A percentile compares a stretch with the other conserved stretches of the same genome.
Evolutionary conservation across 2,113 vertebrate species (phyloP).

Genomic region (Muntiacus reevesi): DNA sequence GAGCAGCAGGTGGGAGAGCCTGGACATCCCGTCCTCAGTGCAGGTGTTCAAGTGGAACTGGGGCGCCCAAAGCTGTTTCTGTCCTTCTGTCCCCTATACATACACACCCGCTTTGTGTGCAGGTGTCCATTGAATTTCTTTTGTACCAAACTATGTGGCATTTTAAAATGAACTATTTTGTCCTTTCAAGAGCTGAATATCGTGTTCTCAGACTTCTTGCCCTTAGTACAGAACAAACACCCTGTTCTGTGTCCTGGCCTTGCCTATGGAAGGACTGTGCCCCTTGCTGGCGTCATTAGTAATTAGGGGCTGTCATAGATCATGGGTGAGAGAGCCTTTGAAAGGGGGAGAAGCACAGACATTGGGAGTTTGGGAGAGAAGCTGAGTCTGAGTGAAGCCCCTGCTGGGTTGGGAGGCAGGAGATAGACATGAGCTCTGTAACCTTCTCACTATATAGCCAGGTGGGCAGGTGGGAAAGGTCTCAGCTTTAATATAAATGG

Average conservation of each 20-base stretch:
- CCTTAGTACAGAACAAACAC: too few species aligned
- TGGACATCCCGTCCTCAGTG: rapidly evolving
- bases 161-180: too few species aligned
- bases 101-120: rapidly evolving
- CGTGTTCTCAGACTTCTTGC: neutral
- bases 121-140: neutral
- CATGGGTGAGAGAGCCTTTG: too few species aligned
- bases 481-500: too few species aligned
- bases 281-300: rapidly evolving
- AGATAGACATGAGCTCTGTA: rapidly evolving
- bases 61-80: rapidly evolving
- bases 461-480: neutral
- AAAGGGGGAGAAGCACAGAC: neutral
- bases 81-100: too few species aligned
- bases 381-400: neutral
- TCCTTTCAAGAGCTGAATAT: neutral
- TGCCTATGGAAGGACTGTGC: neutral
- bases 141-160: neutral
- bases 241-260: neutral
- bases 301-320: neutral
- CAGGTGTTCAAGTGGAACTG: too few species aligned
- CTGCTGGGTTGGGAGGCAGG: neutral
- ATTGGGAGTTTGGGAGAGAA: neutral
- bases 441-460: rapidly evolving
- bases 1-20: too few species aligned